phyloP scores from a whole-genome alignment of 2,888 invertebrate species.

The Orchesellides sinensis region DNA sequence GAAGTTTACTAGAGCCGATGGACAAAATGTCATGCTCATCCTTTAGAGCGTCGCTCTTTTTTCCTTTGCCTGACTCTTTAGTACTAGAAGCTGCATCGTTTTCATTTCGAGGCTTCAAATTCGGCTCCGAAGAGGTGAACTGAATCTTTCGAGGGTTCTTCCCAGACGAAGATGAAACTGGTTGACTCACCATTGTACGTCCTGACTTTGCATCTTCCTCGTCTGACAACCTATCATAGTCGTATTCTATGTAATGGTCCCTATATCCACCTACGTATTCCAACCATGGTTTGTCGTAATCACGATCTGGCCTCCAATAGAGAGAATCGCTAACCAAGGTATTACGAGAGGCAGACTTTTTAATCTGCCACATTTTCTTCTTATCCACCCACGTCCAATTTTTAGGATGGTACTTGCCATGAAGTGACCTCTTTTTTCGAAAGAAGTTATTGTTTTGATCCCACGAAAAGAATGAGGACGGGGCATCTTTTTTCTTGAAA shows the following conservation, averaged over 20 bases:
- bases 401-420: slow-evolving; percentile 59
- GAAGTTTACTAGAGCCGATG: not conserved
- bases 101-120: not conserved
- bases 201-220: slow-evolving; percentile 27
- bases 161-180: not conserved
- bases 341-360: slow-evolving; percentile 11
- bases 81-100: not conserved
- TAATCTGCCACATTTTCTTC: slow-evolving; percentile 46
- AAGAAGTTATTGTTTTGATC: slow-evolving; percentile 61
- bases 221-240: slow-evolving; percentile 29
- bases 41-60: not conserved
- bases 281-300: slow-evolving; percentile 69
- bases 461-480: slow-evolving; percentile 53
- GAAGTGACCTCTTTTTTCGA: slow-evolving; percentile 50
- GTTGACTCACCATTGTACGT: too few species aligned
- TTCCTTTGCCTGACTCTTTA: not conserved
- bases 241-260: slow-evolving; percentile 23
- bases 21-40: not conserved
- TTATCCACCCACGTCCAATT: slow-evolving; percentile 56
- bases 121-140: slow-evolving; percentile 17
- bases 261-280: slow-evolving; percentile 59
- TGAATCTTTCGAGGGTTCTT: slow-evolving; percentile 11
- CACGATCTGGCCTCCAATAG: slow-evolving; percentile 65
- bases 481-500: slow-evolving; percentile 59
- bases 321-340: slow-evolving; percentile 36